Evolutionary conservation across 2,888 invertebrate genomes (phyloP).

Genomic region (Fragum fragum): DNA sequence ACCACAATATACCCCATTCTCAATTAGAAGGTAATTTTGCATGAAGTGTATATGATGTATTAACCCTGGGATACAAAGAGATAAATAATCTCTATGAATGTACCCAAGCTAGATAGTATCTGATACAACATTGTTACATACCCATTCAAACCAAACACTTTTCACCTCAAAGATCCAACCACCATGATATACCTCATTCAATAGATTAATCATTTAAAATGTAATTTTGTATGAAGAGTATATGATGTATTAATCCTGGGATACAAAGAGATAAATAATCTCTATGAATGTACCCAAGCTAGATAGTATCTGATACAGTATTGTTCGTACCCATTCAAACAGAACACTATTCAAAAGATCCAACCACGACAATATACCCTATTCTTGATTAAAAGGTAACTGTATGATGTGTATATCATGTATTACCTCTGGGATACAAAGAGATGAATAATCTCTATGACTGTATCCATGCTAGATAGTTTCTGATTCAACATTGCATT

Average conservation of each 20-base stretch:
- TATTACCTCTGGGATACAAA: constrained; percentile 40
- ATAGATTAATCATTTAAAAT: background rate
- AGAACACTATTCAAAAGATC: too few relatives aligned
- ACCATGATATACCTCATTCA: too few relatives aligned
- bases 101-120: constrained; percentile 58
- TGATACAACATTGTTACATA: constrained; percentile 34
- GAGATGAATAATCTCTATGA: constrained; percentile 42
- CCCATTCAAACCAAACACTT: too few relatives aligned
- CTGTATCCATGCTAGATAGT: constrained; percentile 57
- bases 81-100: constrained; percentile 38
- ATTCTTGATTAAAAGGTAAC: background rate
- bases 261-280: constrained; percentile 38
- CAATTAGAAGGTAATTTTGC: background rate
- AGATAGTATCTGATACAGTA: constrained; percentile 55
- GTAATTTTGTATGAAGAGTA: too few relatives aligned
- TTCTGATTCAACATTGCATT: too few relatives aligned
- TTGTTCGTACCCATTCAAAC: too few relatives aligned
- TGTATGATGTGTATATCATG: constrained; percentile 44
- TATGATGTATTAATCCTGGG: constrained; percentile 45
- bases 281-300: constrained; percentile 53
- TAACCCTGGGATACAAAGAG: constrained; percentile 42
- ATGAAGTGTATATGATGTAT: constrained; percentile 48
- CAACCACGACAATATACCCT: too few relatives aligned
- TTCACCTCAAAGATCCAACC: too few relatives aligned
- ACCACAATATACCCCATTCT: background rate